These are phyloP conservation scores for Lysandra bellargus DNA, from an alignment of 2,888 invertebrate species.

Conservation along the genomic window DNA sequence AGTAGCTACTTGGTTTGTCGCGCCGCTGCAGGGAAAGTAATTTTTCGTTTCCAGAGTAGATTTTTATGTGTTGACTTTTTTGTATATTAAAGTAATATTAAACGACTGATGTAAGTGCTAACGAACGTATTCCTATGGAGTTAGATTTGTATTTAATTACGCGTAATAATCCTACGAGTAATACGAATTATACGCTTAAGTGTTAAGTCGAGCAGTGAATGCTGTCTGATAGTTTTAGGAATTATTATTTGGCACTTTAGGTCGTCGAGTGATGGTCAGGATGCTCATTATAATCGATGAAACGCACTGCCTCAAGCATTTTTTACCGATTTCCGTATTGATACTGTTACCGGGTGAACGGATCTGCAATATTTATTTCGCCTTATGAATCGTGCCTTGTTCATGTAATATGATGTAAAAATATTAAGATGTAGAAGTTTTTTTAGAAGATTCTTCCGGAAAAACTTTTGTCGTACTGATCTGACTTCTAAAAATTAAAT, in stretches of 20 bases:
- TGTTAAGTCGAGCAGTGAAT: slow-evolving; percentile 48
- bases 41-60: slow-evolving; percentile 40
- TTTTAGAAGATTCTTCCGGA: not conserved
- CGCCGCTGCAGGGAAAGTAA: slow-evolving; percentile 41
- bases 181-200: slow-evolving; percentile 58
- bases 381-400: slow-evolving; percentile 56
- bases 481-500: slow-evolving; percentile 18
- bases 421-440: slow-evolving; percentile 17
- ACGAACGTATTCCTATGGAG: slow-evolving; percentile 27
- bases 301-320: slow-evolving; percentile 55
- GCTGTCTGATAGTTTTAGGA: slow-evolving; percentile 46
- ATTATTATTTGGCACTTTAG: slow-evolving; percentile 44
- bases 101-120: slow-evolving; percentile 27
- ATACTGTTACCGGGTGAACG: slow-evolving; percentile 33
- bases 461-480: not conserved
- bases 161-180: slow-evolving; percentile 55
- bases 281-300: slow-evolving; percentile 70
- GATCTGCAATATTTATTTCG: slow-evolving; percentile 46
- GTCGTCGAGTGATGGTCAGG: slow-evolving; percentile 57
- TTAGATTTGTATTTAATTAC: slow-evolving; percentile 34
- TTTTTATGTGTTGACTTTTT: slow-evolving; percentile 46
- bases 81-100: slow-evolving; percentile 37
- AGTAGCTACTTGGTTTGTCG: slow-evolving; percentile 45
- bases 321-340: slow-evolving; percentile 36
- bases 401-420: slow-evolving; percentile 21